Base-by-base conservation (phyloP, 2,113 vertebrate genomes). In the Corapipo altera region DNA sequence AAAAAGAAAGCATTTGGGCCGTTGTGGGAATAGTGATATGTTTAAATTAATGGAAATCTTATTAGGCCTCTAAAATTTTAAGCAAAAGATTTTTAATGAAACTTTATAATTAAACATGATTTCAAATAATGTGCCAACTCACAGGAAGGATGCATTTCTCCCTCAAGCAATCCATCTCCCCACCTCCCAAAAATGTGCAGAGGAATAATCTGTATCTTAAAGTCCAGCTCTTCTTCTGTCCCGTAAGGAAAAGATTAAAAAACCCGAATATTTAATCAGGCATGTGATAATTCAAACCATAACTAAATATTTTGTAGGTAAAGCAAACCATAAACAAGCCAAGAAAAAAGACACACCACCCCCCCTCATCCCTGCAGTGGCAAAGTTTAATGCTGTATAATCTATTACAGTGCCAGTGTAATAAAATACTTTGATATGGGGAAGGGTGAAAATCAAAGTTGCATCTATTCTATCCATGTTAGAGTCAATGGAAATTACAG, bases 11-110 rank as follows among this genome's bases (percentile, higher is more conserved):
- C 98, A 97, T 97, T 98, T 88, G 96, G 97, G 93, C 97, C 97
- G 98, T 98, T 98, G 95, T 98, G 98, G 98, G 99, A 99, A 98
- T 99, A 98, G 98, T 97, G 98, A 99, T 99, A 98, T 98, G 98
- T 98, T 98, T 98, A 99, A 99, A 99, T 98, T 97, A 98, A 98
- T 98, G 98, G 98, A 98, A 98, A 98, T 98, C 98, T 98, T 98
- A 98, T 98, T 98, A 98, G 96, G 96, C 94, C 94, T 97, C 97
- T 97, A 97, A 97, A 98, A 98, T 97, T 97, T 97, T 96, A 97
- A 98, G 98, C 96, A 98, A 98, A 97, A 98, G 97, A 95, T 97
- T 97, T 98, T 97, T 96, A 97, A 97, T 97, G 97, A 97, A 98
- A 98, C 97, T 98, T 98, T 97, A 96, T 97, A 98, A 98, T 98